phyloP scores from a whole-genome alignment of 1,140 invertebrate species.

The Caenorhabditis latens region DNA sequence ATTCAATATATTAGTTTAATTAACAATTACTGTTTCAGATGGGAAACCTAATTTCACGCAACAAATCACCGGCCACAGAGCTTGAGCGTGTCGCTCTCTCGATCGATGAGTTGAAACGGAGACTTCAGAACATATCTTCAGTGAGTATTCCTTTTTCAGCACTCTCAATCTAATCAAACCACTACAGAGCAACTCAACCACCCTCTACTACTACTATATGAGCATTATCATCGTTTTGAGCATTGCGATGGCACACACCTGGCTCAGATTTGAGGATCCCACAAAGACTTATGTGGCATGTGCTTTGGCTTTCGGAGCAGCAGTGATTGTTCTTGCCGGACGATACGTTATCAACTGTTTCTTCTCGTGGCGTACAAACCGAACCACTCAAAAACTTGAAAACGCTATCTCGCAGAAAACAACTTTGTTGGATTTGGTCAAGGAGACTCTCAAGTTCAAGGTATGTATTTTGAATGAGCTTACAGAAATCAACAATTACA shows the following conservation, averaged over 20 bases:
- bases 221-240: not conserved
- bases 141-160: not conserved
- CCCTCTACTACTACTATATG: slow-evolving; percentile 36
- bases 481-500: not conserved
- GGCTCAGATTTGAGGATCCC: slow-evolving; percentile 31
- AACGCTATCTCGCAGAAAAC: slow-evolving; percentile 26
- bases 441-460: slow-evolving; percentile 45
- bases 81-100: slow-evolving; percentile 37
- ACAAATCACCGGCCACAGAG: slow-evolving; percentile 32
- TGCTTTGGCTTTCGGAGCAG: not conserved
- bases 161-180: not conserved
- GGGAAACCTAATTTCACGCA: slow-evolving; percentile 35
- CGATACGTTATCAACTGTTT: slow-evolving; percentile 32
- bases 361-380: slow-evolving; percentile 28
- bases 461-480: not conserved
- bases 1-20: too few relatives aligned
- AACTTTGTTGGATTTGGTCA: slow-evolving; percentile 19
- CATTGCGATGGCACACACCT: slow-evolving; percentile 41
- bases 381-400: slow-evolving; percentile 6
- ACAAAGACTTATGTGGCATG: slow-evolving; percentile 27
- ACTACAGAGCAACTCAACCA: slow-evolving; percentile 17
- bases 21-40: not conserved
- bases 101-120: slow-evolving; percentile 3
- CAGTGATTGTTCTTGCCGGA: slow-evolving; percentile 15
- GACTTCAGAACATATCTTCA: not conserved